These are phyloP conservation scores for Selenia dentaria DNA, from an alignment of 2,888 invertebrate genomes.

Conservation along the genomic window DNA sequence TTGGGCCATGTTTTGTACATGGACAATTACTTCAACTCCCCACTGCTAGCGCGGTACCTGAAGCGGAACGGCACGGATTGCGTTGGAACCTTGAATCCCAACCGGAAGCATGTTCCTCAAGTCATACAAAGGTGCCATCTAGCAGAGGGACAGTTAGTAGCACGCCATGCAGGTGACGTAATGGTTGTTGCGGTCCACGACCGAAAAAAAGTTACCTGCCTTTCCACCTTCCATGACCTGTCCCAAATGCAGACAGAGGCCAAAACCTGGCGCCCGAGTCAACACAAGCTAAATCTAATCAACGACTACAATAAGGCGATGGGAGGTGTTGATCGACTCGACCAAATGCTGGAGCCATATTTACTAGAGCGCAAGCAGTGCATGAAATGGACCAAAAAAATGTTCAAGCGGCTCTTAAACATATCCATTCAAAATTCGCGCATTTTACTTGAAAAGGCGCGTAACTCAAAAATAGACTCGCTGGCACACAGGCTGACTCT, in stretches of 20 bases:
- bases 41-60: background rate
- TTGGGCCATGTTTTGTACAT: background rate
- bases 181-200: background rate
- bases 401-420: background rate
- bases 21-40: background rate
- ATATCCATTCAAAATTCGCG: background rate
- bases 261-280: too few species aligned
- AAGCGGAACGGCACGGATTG: background rate
- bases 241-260: background rate
- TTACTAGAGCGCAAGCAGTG: background rate
- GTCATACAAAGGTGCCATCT: background rate
- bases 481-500: too few species aligned
- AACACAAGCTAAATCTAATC: background rate
- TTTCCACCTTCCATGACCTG: background rate
- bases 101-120: background rate
- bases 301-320: background rate
- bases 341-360: background rate
- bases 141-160: background rate
- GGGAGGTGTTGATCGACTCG: background rate
- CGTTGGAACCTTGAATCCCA: background rate
- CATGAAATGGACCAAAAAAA: background rate
- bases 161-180: background rate
- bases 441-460: too few species aligned
- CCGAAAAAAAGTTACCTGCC: background rate
- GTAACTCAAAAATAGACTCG: too few species aligned